Base-by-base conservation (phyloP, 2,113 vertebrate species). In the Micromys minutus region DNA sequence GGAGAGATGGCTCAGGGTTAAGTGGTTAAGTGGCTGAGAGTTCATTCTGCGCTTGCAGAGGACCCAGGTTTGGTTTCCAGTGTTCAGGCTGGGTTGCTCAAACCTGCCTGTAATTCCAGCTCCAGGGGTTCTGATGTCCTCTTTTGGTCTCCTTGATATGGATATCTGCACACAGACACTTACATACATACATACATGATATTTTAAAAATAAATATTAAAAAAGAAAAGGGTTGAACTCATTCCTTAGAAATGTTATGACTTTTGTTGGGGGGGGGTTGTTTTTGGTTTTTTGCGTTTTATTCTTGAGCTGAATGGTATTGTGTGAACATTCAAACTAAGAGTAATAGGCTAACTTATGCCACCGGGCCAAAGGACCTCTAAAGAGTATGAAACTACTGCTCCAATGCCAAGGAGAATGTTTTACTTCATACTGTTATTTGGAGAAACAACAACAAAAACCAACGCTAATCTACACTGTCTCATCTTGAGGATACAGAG, bases 391-490 rank as follows among this genome's bases (percentile, higher is more conserved):
- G 2, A 5, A 67, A 19, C 15, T 74, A 34, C 36, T 72, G 31
- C 47, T 77, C 71, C 36, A 12, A 67, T 63, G 47, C 17, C 63
- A 63, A n/a, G 13, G 31, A 50, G 63, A 74, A 59, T 50, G 45
- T 50, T 85, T 90, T 47, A 72, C 57, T 93, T 87, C 55, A 42
- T 42, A 26, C 79, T 39, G 36, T 47, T 92, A 76, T 91, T 89
- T 16, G 34, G 90, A 45, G 74, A 83, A 96, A 88, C 50, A 61
- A 52, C n/a, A 90, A 69, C 36, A 88, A 21, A 69, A 45, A n/a
- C n/a, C 45, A 89, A 10, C 4, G 7, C 9, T 63, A 52, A 16
- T 74, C 90, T 76, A 36, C 8, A 34, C 47, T 34, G 83, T 22
- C 59, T 65, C 65, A 71, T 59, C 52, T 76, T 81, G 47, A 42